Base-by-base conservation (phyloP, 1,140 invertebrate genomes). In the Drosophila sechellia region DNA sequence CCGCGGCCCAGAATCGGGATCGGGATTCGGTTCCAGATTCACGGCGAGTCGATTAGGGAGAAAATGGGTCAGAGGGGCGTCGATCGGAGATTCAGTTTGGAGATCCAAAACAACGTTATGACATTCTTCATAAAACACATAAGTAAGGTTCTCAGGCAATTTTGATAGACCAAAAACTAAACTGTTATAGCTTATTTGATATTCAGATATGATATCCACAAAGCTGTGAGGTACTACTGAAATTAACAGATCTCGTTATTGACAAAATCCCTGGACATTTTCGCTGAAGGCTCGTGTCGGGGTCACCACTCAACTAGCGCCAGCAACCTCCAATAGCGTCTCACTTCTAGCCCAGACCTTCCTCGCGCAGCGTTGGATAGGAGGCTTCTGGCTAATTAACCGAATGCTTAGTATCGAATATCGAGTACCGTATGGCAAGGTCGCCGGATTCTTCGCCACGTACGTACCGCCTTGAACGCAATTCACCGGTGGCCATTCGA, bases 331-430 rank as follows among this genome's bases (percentile, higher is more conserved):
- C 45, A 49, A 13, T 39, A n/a, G 45, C 40, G 66, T 69, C 66
- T 68, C 40, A 45, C 52, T 68, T 45, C 27, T 70, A 70, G 64
- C 65, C 50, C 42, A 70, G 68, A 71, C 68, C 65, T 71, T 71
- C 34, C 40, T 15, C 64, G 50, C 13, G 20, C 10, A 55, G 37
- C 35, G 35, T 27, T 49, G 59, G 35, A 31, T 27, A 50, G 37
- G 68, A 57, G 68, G 64, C 65, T 71, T 57, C 11, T 43, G 27
- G 13, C 50, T 13, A 71, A 71, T 71, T 70, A 71, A 39, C 15
- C 22, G 43, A 61, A 22, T 27, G 31, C 11, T 59, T 20, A n/a
- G 42, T 43, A 43, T 43, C 15, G 15, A 20, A 15, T 43, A 45
- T 40, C 35, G 50, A 35, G 31, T 13, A 56, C 35, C 17, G 64